These are phyloP conservation scores for Mycogona germanica DNA, from an alignment of 2,888 invertebrate genomes.

Conservation along the genomic window DNA sequence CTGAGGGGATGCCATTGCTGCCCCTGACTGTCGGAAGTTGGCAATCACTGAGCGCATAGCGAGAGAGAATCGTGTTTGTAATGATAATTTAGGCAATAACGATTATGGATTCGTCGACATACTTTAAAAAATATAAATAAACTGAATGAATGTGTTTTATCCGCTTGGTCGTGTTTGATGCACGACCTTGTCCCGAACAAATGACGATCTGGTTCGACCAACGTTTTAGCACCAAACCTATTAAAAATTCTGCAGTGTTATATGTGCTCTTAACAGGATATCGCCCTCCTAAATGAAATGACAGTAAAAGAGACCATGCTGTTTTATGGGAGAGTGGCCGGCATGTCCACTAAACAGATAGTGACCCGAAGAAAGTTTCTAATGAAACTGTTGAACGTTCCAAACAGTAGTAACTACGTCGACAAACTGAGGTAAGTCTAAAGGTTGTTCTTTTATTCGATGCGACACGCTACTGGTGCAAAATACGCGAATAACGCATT, in stretches of 20 bases:
- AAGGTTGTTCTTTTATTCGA: background rate
- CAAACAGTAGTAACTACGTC: constrained; percentile 66
- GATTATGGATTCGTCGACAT: no score
- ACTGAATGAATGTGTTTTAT: background rate
- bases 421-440: constrained; percentile 51
- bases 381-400: constrained; percentile 81
- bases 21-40: no score
- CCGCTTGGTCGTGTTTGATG: no score
- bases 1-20: no score
- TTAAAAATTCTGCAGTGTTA: no score
- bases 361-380: constrained; percentile 68
- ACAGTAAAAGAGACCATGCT: constrained; percentile 89
- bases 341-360: constrained; percentile 74
- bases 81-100: no score
- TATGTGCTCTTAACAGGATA: constrained; percentile 28
- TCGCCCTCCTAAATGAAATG: constrained; percentile 42
- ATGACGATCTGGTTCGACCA: no score
- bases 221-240: background rate
- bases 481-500: no score
- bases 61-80: no score
- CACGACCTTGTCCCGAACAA: no score
- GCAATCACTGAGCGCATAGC: no score
- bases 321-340: constrained; percentile 93
- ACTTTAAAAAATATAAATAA: background rate
- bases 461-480: no score